phyloP scores from a whole-genome alignment of 1,140 invertebrate species.

The Yoshiicerus persimilis region DNA sequence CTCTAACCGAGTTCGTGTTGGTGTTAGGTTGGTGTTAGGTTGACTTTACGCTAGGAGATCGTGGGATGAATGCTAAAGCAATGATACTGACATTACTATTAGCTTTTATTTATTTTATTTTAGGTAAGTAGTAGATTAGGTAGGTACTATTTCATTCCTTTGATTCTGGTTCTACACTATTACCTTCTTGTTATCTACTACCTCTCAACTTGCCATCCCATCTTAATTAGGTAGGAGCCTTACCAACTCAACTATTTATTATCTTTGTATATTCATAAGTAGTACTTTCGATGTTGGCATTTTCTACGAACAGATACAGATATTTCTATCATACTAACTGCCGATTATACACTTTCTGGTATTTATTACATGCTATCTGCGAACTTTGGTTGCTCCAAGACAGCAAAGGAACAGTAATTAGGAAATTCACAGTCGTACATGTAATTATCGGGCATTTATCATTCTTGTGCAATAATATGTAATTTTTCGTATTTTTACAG shows the following conservation, averaged over 20 bases:
- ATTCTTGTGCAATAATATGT: not conserved
- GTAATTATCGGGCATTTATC: too few species aligned
- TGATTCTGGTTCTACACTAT: not conserved
- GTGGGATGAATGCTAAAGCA: not conserved
- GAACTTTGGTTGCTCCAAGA: not conserved
- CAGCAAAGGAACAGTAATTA: not conserved
- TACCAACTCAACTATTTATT: too few species aligned
- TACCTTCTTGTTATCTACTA: not conserved
- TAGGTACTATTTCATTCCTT: not conserved
- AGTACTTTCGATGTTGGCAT: not conserved
- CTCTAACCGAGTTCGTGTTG: not conserved
- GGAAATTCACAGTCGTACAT: not conserved
- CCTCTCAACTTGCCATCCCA: not conserved
- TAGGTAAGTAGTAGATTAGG: too few species aligned
- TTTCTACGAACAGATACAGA: too few species aligned
- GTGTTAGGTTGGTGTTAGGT: not conserved
- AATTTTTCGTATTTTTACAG: constrained; percentile 51
- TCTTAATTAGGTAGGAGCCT: not conserved
- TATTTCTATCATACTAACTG: too few species aligned
- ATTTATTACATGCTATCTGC: not conserved
- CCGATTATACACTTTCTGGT: too few species aligned
- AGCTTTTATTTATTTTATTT: not conserved
- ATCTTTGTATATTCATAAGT: not conserved
- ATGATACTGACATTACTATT: not conserved
- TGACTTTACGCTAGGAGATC: not conserved